Evolutionary conservation across 35 echinoderm and acorn worm genomes (phyloP).

Genomic region (Heliocidaris erythrogramma): DNA sequence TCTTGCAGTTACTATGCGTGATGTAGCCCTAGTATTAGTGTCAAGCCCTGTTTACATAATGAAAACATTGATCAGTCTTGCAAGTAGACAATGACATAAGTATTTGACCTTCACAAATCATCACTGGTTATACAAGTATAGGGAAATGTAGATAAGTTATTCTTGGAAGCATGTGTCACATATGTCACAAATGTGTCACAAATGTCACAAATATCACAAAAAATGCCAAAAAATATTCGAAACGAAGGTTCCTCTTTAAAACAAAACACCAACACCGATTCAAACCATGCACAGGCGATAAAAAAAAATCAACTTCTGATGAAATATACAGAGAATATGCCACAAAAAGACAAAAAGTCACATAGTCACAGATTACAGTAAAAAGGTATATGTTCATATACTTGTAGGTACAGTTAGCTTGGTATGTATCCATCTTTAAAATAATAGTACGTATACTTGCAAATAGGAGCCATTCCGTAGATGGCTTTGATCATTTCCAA

Average conservation of each 20-base stretch:
- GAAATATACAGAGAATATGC: not conserved
- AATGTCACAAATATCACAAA: not conserved
- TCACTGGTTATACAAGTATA: no score
- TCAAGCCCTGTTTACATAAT: not conserved
- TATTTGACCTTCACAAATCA: no score
- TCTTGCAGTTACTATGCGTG: no score
- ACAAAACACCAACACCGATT: no score
- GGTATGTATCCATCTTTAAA: no score
- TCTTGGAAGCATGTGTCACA: not conserved
- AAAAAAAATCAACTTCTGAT: not conserved
- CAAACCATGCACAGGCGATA: not conserved
- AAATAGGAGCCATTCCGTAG: no score
- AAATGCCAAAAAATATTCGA: not conserved
- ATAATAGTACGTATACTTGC: not conserved
- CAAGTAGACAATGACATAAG: no score
- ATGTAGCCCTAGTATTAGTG: no score
- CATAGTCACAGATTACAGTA: no score
- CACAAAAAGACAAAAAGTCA: not conserved
- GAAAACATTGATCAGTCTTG: not conserved
- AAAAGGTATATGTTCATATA: no score
- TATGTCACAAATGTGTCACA: no score
- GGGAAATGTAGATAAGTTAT: not conserved
- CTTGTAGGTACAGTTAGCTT: no score
- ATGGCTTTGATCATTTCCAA: not conserved
- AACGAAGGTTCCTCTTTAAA: not conserved